These are phyloP conservation scores for Xiphophorus hellerii DNA, from an alignment of 2,113 vertebrate species.

Conservation along the genomic window DNA sequence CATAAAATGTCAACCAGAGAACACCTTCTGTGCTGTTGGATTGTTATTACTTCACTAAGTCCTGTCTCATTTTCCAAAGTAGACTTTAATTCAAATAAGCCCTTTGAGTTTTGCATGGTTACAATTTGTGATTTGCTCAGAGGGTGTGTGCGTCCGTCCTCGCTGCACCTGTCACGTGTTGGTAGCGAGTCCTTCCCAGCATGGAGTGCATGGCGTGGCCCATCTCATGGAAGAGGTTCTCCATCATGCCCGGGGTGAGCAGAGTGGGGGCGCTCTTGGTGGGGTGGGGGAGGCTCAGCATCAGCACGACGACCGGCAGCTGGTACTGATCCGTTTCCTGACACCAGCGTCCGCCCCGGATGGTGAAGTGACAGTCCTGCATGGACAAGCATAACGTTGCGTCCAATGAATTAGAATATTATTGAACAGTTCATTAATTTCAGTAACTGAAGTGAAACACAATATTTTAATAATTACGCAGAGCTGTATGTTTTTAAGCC, in stretches of 20 bases:
- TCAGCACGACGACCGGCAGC: constrained; percentile 94
- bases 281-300: constrained; percentile 91
- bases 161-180: constrained; percentile 90
- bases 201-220: constrained; percentile 99
- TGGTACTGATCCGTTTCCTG: constrained; percentile 89
- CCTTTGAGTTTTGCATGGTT: background rate
- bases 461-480: too few species aligned
- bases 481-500: too few species aligned
- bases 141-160: background rate
- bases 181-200: constrained; percentile 94
- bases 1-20: constrained; percentile 13
- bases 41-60: constrained; percentile 2
- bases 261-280: constrained; percentile 82
- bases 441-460: background rate
- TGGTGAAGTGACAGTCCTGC: constrained; percentile 98
- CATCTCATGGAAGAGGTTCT: constrained; percentile 99
- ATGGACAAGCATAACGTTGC: background rate
- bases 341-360: constrained; percentile 89
- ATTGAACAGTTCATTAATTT: background rate
- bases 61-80: background rate
- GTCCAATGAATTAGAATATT: background rate
- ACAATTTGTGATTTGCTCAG: background rate
- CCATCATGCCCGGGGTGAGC: constrained; percentile 95
- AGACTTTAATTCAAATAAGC: background rate
- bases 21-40: background rate